Evolutionary conservation across 2,797 vertebrate genomes (phyloP), one percentile per base, ranked within the genome.

Genomic region (Alauda arvensis): DNA sequence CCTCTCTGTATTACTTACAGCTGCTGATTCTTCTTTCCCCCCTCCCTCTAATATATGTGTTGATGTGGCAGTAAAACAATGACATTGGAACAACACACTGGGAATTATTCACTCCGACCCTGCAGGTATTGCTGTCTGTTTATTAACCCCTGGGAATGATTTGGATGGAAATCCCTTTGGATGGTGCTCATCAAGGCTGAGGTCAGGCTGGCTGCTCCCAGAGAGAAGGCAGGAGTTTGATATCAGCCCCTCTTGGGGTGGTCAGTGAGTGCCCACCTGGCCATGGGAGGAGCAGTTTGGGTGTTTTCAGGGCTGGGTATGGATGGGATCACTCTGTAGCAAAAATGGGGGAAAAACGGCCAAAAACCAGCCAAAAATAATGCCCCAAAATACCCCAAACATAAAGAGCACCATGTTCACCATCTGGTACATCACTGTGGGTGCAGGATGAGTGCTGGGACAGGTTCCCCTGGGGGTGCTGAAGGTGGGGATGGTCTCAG

Each of bases 51-150:
- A 91, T 92, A 52, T 93, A 87, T 93, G 90, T 87, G 75, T 91
- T 90, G 93, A 83, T 85, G 66, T 52, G 79, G 80, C 83, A 92
- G 83, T 89, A 94, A 96, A 96, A 82, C 66, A 93, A 94, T 90
- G 91, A 91, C 89, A 85, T 87, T 85, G n/a, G 3, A 88, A 92
- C 93, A 81, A 89, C 66, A 80, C 71, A 33, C 37, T 66, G 88
- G 82, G 53, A 72, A 90, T 92, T 6, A 94, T 96, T 93, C 90
- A 90, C 86, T 84, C 66, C 86, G 40, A 11, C 76, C 90, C 85
- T 33, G 83, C 69, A 93, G 92, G 85, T 95, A 59, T 12, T 84
- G 76, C 91, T 87, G 67, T 78, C 25, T 74, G 80, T 90, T 95
- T 92, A 89, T 84, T 87, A 94, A 92, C 91, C 89, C 77, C 59